phyloP scores from a whole-genome alignment of 2,797 vertebrate species.

The Xyrichtys novacula region DNA sequence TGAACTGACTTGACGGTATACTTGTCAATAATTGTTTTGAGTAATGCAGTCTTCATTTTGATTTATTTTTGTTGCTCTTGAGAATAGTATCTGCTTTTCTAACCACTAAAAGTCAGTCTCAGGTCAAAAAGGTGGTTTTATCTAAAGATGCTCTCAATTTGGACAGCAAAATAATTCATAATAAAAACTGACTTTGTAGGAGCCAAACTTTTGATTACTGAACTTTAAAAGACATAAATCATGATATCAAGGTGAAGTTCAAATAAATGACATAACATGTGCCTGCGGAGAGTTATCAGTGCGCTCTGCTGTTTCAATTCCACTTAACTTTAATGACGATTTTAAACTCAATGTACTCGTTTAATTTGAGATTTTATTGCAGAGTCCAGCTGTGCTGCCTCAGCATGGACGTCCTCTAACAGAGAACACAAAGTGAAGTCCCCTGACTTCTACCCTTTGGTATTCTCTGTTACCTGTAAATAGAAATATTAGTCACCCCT shows the following conservation, averaged over 20 bases:
- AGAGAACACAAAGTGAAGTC: conserved; percentile 16
- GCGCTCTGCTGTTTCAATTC: background rate
- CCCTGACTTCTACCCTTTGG: background rate
- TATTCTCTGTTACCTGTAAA: conserved; percentile 2
- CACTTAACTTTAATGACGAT: background rate
- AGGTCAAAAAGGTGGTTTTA: too few species aligned
- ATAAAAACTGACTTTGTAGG: too few species aligned
- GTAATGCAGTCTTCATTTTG: too few species aligned
- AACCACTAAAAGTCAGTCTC: too few species aligned
- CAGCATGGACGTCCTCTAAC: conserved; percentile 10
- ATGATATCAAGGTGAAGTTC: background rate
- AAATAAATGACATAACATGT: background rate
- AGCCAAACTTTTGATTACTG: background rate
- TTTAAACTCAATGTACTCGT: background rate
- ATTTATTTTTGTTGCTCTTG: too few species aligned
- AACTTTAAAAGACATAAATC: background rate
- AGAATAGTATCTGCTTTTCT: too few species aligned
- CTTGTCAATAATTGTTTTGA: too few species aligned
- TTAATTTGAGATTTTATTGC: background rate
- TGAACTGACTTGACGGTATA: too few species aligned
- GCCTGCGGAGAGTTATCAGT: background rate
- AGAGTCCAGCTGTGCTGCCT: background rate
- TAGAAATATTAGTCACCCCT: conserved; percentile 22
- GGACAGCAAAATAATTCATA: too few species aligned
- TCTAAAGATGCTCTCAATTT: too few species aligned